Evolutionary conservation across 2,888 invertebrate species (phyloP), one percentile per base, ranked within the genome.

Genomic region (Cerastis leucographa): DNA sequence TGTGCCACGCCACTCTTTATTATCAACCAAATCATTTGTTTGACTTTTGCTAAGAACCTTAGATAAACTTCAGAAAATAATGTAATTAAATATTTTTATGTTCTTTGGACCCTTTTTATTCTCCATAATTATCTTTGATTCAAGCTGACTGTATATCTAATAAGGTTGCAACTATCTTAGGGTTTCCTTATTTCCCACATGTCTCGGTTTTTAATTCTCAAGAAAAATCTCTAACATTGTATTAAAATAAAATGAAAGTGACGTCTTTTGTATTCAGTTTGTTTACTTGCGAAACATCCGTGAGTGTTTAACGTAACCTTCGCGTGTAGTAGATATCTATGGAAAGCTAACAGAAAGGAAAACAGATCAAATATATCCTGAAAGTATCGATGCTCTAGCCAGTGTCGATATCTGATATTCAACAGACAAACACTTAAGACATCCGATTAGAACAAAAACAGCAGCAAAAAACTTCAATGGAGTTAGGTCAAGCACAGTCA

Each of bases 251-350:
- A 91, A 90, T 85, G 91, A 91, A 91, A 91, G 89, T 90, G 88
- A 89, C 88, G 86, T 89, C 84, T 88, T 91, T 89, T 86, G 89
- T 89, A 90, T 90, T 87, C 88, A 80, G 87, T 88, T 87, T 89
- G 89, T 91, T 91, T 89, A 89, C 89, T 89, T 89, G 88, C 88
- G 85, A 90, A 89, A 92, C 89, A 92, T 91, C 91, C 90, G 92
- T 89, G 88, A 89, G 81, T 80, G 80, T 79, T 73, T 80, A 80
- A 82, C 74, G 77, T 88, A 89, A 88, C 88, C 89, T 90, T 88
- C 85, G 82, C 77, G 51, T 76, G 68, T 56, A 65, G 35, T 74
- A 67, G 71, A 73, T 82, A 74, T 81, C 72, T 76, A 72, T 79
- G 66, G 84, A 78, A 81, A 85, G 71, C 82, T 78, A 77, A 76